These are phyloP conservation scores for Pseudolaguvia tuberculata DNA, from an alignment of 2,113 vertebrate species.

Conservation along the genomic window DNA sequence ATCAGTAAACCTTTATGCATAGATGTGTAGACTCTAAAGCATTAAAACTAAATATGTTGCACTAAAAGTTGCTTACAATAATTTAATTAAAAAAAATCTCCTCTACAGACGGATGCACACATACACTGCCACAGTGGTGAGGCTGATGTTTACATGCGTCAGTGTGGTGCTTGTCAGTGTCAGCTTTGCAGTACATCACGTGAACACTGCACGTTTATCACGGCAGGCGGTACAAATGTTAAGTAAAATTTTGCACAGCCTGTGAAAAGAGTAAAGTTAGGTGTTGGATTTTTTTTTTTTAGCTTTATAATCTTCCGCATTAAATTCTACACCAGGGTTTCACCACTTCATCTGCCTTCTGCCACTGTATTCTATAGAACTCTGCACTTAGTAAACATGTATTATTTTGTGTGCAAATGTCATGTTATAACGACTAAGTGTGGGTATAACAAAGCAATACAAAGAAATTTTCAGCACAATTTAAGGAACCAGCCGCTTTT, in stretches of 20 bases:
- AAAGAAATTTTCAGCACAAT: not conserved
- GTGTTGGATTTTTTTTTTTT: not conserved
- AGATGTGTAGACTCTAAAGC: slow-evolving; percentile 40
- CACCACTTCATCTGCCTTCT: not conserved
- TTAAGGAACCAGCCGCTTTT: not conserved
- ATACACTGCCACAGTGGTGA: slow-evolving; percentile 51
- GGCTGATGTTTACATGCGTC: not conserved
- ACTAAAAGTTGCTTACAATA: slow-evolving; percentile 52
- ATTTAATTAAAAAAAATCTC: slow-evolving; percentile 37
- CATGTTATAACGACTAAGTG: not conserved
- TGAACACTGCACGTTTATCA: not conserved
- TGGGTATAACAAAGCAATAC: not conserved
- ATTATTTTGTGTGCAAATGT: not conserved
- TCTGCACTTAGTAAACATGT: not conserved
- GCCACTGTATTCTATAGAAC: not conserved
- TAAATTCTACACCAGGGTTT: not conserved
- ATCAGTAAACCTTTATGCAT: not conserved
- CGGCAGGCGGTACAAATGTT: not conserved
- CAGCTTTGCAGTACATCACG: not conserved
- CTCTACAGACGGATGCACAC: not conserved
- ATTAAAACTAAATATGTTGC: slow-evolving; percentile 59
- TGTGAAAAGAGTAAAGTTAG: no score
- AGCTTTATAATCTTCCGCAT: not conserved
- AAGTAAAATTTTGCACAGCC: no score
- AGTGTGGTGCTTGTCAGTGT: not conserved